Conservation (phyloP, 2,113 vertebrate species). For the Isichthys henryi region DNA sequence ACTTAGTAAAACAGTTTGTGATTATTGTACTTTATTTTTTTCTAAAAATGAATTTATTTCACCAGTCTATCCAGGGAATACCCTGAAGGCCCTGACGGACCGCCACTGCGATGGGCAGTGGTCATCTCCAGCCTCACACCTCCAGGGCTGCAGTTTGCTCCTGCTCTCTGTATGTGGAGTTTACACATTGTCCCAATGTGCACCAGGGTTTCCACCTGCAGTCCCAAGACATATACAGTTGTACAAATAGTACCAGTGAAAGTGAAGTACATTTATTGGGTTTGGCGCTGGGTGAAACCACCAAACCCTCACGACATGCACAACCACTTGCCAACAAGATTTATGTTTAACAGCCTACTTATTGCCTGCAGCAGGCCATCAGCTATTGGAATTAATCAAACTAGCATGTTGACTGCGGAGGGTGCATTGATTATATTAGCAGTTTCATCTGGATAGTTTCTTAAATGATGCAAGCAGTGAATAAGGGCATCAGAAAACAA, state of each 20-base stretch:
- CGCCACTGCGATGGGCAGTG: neutral
- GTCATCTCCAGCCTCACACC: neutral
- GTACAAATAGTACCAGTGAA: neutral
- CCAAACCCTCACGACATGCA: neutral
- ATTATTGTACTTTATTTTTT: neutral
- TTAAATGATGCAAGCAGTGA: neutral
- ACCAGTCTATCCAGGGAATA: neutral
- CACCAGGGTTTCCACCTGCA: neutral
- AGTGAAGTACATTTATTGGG: neutral
- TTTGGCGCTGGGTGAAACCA: neutral
- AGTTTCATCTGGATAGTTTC: neutral
- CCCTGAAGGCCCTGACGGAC: neutral
- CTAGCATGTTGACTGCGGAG: neutral
- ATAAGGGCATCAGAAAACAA: neutral
- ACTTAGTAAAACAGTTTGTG: neutral
- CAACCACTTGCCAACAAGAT: neutral
- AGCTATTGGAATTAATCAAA: constrained; percentile 2
- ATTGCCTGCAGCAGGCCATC: neutral
- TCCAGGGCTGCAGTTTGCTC: neutral
- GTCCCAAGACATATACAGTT: neutral
- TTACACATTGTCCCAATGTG: neutral
- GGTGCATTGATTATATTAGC: neutral
- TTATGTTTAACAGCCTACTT: neutral
- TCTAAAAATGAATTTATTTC: neutral
- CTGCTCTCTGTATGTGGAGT: neutral